Evolutionary conservation across 2,113 vertebrate species (phyloP).

Genomic region (Rhineura floridana): DNA sequence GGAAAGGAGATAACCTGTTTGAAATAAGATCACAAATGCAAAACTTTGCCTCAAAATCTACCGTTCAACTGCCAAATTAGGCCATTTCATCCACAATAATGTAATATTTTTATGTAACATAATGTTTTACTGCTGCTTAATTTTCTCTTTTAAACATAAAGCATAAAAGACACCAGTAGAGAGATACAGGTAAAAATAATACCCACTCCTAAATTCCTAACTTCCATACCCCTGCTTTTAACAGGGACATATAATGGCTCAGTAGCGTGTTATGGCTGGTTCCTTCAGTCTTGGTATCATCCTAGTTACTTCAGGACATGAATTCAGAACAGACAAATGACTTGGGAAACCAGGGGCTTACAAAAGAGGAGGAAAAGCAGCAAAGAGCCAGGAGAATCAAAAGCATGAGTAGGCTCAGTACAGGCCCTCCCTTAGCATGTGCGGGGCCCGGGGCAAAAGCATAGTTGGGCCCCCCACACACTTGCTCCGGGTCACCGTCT

Average conservation of each 20-base stretch:
- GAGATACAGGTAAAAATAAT: neutral
- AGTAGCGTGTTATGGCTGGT: neutral
- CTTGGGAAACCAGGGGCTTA: too few species aligned
- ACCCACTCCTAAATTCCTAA: neutral
- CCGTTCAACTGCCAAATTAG: neutral
- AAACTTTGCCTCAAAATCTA: neutral
- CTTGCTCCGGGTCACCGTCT: too few species aligned
- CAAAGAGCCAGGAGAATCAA: too few species aligned
- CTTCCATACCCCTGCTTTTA: neutral
- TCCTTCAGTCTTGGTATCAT: too few species aligned
- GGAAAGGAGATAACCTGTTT: neutral
- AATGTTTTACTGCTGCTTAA: neutral
- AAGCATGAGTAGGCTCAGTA: neutral
- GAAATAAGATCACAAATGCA: neutral
- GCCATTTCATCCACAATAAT: neutral
- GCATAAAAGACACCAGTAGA: neutral
- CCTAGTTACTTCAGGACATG: too few species aligned
- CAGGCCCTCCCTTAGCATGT: too few species aligned
- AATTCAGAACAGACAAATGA: neutral
- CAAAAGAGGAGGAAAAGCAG: neutral
- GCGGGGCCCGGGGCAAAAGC: too few species aligned
- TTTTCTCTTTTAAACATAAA: too few species aligned
- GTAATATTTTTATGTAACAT: neutral
- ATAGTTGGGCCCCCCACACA: too few species aligned
- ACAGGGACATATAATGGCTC: neutral